Conservation (phyloP, 2,113 vertebrate genomes). For the Pygoscelis antarcticus region DNA sequence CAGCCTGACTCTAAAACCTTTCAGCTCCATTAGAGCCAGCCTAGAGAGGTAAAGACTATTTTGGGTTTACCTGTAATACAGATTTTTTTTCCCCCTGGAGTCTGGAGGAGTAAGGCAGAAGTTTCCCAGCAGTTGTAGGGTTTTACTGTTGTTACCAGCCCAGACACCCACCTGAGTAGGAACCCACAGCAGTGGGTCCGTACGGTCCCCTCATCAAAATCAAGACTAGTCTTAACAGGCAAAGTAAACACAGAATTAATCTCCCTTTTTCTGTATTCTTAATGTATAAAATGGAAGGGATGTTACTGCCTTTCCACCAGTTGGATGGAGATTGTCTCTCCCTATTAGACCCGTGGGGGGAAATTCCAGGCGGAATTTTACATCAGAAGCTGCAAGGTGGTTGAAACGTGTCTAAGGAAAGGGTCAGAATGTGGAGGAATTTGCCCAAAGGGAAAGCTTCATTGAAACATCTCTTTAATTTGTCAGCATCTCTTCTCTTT, state of each 20-base stretch:
- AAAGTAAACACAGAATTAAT: neutral
- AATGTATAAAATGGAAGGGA: neutral
- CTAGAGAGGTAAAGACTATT: neutral
- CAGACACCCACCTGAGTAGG: neutral
- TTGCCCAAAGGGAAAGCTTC: neutral
- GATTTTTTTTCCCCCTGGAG: neutral
- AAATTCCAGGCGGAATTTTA: neutral
- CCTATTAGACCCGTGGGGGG: neutral
- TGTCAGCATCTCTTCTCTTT: neutral
- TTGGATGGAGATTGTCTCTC: neutral
- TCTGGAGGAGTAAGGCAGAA: neutral
- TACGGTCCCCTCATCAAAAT: fast-evolving
- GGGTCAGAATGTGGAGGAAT: neutral
- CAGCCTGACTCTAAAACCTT: neutral
- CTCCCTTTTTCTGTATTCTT: neutral
- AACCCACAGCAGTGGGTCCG: neutral
- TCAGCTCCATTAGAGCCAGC: neutral
- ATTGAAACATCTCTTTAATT: neutral
- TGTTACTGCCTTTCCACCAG: neutral
- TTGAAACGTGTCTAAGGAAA: neutral
- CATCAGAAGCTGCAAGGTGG: neutral
- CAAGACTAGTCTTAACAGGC: neutral
- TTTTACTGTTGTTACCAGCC: neutral
- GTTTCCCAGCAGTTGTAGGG: neutral
- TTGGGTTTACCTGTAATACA: neutral